Base-by-base conservation (phyloP, 2,113 vertebrate species). In the Noturus placidus region DNA sequence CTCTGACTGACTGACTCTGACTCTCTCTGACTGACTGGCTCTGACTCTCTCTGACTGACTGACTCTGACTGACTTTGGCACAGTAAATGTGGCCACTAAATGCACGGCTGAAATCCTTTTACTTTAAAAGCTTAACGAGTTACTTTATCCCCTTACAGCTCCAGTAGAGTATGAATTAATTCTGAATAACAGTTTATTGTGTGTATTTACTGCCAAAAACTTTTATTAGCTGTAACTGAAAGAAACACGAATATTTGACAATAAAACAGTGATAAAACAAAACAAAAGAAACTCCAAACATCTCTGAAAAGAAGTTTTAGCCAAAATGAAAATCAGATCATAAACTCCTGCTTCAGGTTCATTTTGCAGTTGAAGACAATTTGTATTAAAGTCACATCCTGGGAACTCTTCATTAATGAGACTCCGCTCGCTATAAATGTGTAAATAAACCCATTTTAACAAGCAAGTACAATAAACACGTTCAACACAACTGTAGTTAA, bases 221-320 rank as follows among this genome's bases (percentile, higher is more conserved):
- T 91, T 94, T 93, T 87, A 93, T 52, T 83, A 89, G 88, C 74
- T 72, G 70, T 84, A 85, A 92, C 74, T 89, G 90, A 92, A 89
- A 88, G 50, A 90, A 79, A 6, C 13, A 33, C 17, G 35, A 15
- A 15, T 17, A 70, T 90, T 84, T 88, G 91, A 79, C 59, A 72
- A 90, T 22, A 46, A 61, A 80, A 14, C 54, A 38, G 14, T 35
- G 38, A 65, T 14, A 63, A 63, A 63, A 63, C 5, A 20, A 57
- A 59, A 59, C 2, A 63, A 27, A 27, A 5, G 27, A 54, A 70
- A 81, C 30, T n/a, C 0, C 30, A 20, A 70, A 20, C 1, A 33
- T 70, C 19, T 74, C 42, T 52, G 19, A 52, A 52, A 77, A n/a
- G 1, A 42, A 50, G 14, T 50, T 50, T 50, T 50, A 50, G 5